These are phyloP conservation scores for Resseliella maxima DNA, from an alignment of 2,888 invertebrate genomes.

Conservation along the genomic window DNA sequence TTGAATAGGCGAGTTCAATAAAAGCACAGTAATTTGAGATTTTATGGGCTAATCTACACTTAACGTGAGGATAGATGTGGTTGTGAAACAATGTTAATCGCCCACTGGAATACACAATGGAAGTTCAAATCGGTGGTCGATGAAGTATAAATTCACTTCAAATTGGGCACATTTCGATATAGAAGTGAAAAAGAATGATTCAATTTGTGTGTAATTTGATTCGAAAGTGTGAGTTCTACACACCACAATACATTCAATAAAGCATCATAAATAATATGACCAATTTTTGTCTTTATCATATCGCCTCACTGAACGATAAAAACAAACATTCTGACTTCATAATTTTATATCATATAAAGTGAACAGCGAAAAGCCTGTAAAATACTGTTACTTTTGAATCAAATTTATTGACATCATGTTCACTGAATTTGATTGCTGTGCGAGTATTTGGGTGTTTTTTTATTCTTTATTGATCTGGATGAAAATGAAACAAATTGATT, in stretches of 20 bases:
- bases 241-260: background rate
- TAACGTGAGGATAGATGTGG: background rate
- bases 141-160: background rate
- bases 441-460: slow-evolving; percentile 17
- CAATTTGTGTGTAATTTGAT: background rate
- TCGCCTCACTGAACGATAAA: background rate
- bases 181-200: background rate
- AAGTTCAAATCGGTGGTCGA: background rate
- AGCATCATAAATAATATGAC: background rate
- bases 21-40: slow-evolving; percentile 11
- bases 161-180: background rate
- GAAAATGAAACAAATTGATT: background rate
- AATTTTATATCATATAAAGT: background rate
- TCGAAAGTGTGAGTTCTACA: background rate
- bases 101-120: background rate
- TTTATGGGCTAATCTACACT: background rate
- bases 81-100: background rate
- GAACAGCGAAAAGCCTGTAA: background rate
- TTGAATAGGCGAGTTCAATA: background rate
- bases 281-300: background rate
- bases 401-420: background rate
- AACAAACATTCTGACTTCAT: background rate
- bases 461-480: background rate
- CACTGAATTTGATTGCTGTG: background rate
- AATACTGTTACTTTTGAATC: background rate